Conservation (phyloP, 2,797 vertebrate genomes). For the Bufotes viridis region DNA sequence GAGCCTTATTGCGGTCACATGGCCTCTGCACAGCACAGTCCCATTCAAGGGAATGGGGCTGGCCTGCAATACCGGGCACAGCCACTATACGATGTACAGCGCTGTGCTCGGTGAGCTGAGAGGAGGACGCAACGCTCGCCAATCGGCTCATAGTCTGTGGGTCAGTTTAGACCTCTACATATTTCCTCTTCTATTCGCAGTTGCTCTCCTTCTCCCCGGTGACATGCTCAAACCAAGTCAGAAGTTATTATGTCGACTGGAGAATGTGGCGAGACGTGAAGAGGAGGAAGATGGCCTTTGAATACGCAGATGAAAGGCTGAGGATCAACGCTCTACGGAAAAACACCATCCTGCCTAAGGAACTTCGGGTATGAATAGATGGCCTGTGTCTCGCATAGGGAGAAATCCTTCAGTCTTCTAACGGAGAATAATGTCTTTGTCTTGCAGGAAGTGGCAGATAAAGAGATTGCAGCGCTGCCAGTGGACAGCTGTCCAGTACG, state of each 20-base stretch:
- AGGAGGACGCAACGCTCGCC: too few species aligned
- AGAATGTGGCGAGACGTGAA: slow-evolving; percentile 94
- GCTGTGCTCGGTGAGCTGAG: too few species aligned
- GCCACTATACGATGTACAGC: too few species aligned
- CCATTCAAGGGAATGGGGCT: too few species aligned
- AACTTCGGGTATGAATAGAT: slow-evolving; percentile 82
- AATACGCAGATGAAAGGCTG: slow-evolving; percentile 88
- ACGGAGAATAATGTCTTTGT: neutral
- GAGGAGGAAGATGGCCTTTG: slow-evolving; percentile 87
- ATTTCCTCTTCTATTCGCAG: slow-evolving; percentile 21
- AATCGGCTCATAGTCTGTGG: too few species aligned
- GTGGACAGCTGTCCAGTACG: slow-evolving; percentile 91
- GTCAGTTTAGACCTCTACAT: neutral
- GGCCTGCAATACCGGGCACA: too few species aligned
- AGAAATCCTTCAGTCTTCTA: too few species aligned
- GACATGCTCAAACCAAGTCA: slow-evolving; percentile 71
- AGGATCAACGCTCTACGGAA: slow-evolving; percentile 93
- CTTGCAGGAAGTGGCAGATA: slow-evolving; percentile 85
- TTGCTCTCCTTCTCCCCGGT: slow-evolving; percentile 61
- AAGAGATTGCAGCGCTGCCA: slow-evolving; percentile 88
- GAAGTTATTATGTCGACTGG: slow-evolving; percentile 91
- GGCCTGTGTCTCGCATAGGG: too few species aligned
- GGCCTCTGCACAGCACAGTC: too few species aligned
- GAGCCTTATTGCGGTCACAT: too few species aligned
- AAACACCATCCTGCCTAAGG: slow-evolving; percentile 90